Evolutionary conservation across 2,888 invertebrate genomes (phyloP).

Genomic region (Dynastes tityus): DNA sequence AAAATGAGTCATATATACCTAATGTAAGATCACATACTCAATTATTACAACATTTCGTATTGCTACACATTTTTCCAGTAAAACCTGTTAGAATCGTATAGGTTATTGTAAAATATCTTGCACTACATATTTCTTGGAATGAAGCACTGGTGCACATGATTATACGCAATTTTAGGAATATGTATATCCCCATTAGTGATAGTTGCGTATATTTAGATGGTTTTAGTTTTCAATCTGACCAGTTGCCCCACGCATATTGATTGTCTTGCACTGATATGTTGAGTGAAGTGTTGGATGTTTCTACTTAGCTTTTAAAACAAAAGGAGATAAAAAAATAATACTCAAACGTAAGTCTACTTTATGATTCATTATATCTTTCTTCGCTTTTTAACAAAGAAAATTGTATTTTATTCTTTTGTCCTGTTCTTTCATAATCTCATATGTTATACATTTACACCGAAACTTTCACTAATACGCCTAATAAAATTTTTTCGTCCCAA

Average conservation of each 20-base stretch:
- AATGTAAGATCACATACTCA: too few species aligned
- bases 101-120: background rate
- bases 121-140: background rate
- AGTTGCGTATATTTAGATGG: background rate
- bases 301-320: background rate
- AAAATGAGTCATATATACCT: too few species aligned
- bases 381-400: too few species aligned
- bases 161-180: background rate
- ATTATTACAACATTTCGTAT: background rate
- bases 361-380: too few species aligned
- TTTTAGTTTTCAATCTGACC: background rate
- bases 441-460: too few species aligned
- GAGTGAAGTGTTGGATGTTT: background rate
- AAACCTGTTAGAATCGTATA: background rate
- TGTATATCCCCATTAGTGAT: slow-evolving; percentile 10
- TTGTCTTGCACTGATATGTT: background rate
- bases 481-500: background rate
- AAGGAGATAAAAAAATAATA: background rate
- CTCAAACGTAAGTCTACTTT: too few species aligned
- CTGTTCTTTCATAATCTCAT: too few species aligned
- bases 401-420: too few species aligned
- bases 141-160: background rate
- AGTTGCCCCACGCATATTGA: background rate
- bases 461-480: too few species aligned
- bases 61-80: background rate